Evolutionary conservation across 2,888 invertebrate genomes (phyloP).

Genomic region (Acronicta psi): DNA sequence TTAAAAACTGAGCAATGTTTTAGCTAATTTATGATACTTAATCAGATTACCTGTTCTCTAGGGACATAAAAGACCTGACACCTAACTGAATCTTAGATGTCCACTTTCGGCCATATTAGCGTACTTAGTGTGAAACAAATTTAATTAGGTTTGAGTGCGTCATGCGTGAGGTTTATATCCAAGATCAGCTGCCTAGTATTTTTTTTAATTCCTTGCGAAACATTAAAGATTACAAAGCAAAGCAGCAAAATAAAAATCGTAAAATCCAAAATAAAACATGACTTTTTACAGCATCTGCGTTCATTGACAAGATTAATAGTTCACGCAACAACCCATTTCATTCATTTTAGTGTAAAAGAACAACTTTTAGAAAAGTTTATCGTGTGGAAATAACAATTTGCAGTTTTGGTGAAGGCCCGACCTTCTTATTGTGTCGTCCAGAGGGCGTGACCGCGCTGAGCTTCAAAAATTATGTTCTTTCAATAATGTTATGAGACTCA

Average conservation of each 20-base stretch:
- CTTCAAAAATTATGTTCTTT: slow-evolving; percentile 61
- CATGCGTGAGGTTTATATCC: no score
- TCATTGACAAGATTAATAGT: slow-evolving; percentile 84
- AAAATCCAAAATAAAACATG: slow-evolving; percentile 61
- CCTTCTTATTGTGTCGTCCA: slow-evolving; percentile 69
- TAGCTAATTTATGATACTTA: no score
- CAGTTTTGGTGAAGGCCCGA: slow-evolving; percentile 73
- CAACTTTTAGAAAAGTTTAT: slow-evolving; percentile 82
- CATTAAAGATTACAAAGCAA: slow-evolving; percentile 18
- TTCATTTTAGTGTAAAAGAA: slow-evolving; percentile 67
- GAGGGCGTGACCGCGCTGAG: slow-evolving; percentile 84
- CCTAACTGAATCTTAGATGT: no score
- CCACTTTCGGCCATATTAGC: no score
- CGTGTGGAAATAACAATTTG: slow-evolving; percentile 87
- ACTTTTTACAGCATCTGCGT: slow-evolving; percentile 70
- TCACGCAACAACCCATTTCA: slow-evolving; percentile 63
- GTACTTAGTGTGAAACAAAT: no score
- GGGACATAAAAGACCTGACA: no score
- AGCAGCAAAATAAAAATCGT: slow-evolving; percentile 46
- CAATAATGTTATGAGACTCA: slow-evolving; percentile 79
- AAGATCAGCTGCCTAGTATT: no score
- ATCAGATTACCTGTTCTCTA: no score
- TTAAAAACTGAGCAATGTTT: no score
- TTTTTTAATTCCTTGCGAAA: no score
- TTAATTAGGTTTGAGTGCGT: no score